Conservation (phyloP, 2,797 vertebrate genomes). For the Macropus fuliginosus region DNA sequence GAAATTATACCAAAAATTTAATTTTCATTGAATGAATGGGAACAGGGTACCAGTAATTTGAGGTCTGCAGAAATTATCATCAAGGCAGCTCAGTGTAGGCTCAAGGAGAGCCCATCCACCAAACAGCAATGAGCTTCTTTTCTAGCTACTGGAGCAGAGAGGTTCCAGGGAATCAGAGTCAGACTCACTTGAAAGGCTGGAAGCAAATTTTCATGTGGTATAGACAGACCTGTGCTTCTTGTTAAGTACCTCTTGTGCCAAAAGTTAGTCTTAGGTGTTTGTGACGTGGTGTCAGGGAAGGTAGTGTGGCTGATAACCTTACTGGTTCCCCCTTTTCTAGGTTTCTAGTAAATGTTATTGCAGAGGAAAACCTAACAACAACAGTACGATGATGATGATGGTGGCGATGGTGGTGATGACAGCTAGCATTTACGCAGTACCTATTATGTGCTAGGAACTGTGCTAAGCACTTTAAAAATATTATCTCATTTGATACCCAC, state of each 20-base stretch:
- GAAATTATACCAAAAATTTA: constrained; percentile 12
- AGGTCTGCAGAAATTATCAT: background rate
- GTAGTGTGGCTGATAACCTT: background rate
- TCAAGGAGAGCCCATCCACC: background rate
- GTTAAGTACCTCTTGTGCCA: background rate
- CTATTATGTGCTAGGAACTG: background rate
- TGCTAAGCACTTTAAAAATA: background rate
- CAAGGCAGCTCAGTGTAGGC: background rate
- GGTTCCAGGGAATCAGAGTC: background rate
- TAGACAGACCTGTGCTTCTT: background rate
- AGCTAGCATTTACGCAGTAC: background rate
- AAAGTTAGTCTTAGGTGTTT: background rate
- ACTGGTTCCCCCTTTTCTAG: background rate
- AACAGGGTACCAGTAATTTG: background rate
- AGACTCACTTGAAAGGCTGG: background rate
- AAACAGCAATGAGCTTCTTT: background rate
- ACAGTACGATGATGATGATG: background rate
- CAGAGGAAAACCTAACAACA: background rate
- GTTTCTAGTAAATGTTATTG: background rate
- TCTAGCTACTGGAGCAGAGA: background rate
- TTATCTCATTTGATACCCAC: background rate
- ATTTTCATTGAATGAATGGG: background rate
- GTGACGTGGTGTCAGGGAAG: background rate
- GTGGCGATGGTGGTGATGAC: background rate
- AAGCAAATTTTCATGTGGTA: background rate